Conservation (phyloP, 2,797 vertebrate genomes). For the Allochrocebus solatus region DNA sequence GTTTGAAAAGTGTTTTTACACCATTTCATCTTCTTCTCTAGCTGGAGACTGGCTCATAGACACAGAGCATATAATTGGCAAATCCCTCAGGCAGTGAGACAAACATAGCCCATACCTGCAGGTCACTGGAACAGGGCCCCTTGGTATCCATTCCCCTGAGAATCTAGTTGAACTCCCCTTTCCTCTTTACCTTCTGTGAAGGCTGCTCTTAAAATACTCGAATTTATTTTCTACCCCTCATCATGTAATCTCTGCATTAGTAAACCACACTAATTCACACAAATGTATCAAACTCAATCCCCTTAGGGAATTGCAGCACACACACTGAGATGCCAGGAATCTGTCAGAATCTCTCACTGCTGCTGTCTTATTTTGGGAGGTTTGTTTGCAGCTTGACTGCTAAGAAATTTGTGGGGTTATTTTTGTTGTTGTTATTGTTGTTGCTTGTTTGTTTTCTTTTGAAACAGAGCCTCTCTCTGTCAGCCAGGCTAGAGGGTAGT, state of each 20-base stretch:
- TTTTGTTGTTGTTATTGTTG: neutral
- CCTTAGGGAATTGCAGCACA: neutral
- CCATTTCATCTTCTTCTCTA: neutral
- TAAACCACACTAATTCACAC: neutral
- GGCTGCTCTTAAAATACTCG: neutral
- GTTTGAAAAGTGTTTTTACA: neutral
- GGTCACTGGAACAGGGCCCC: neutral
- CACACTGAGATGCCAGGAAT: rapidly evolving
- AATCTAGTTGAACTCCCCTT: neutral
- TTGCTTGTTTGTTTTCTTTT: neutral
- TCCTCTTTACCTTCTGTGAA: neutral
- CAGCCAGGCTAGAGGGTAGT: neutral
- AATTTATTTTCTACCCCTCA: neutral
- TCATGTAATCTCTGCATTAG: neutral
- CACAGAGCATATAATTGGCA: neutral
- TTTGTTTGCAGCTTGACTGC: neutral
- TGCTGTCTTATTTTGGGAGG: neutral
- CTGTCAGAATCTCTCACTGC: neutral
- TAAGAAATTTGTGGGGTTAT: neutral
- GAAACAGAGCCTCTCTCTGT: neutral
- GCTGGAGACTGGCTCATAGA: neutral
- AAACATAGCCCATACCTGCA: neutral
- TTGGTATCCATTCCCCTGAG: neutral
- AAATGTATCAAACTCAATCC: neutral
- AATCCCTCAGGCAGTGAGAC: constrained; percentile 35